Percentiles rank a stretch among this genome's conserved stretches.
Evolutionary conservation across 2,888 invertebrate genomes (phyloP).

Genomic region (Smittia aterrima): DNA sequence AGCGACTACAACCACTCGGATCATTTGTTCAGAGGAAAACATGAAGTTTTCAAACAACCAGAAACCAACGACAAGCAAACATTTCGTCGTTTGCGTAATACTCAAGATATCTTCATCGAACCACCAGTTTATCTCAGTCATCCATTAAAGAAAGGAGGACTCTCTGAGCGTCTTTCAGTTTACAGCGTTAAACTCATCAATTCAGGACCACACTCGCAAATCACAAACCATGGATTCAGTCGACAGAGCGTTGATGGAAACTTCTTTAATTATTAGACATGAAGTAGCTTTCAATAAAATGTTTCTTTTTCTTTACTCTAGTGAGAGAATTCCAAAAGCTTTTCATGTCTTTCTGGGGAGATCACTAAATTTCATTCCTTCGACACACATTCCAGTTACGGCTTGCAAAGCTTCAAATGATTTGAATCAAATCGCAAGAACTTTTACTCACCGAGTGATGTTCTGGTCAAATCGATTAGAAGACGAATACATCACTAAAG

Average conservation of each 20-base stretch:
- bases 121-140: constrained; percentile 54
- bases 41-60: constrained; percentile 62
- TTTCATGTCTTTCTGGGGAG: too few relatives aligned
- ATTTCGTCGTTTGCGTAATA: constrained; percentile 68
- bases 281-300: too few relatives aligned
- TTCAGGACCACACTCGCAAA: constrained; percentile 75
- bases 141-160: constrained; percentile 57
- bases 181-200: constrained; percentile 75
- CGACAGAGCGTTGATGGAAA: constrained; percentile 74
- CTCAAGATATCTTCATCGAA: constrained; percentile 51
- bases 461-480: too few relatives aligned
- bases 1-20: constrained; percentile 64
- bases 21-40: constrained; percentile 56
- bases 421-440: too few relatives aligned
- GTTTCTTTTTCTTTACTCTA: too few relatives aligned
- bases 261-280: constrained; percentile 66
- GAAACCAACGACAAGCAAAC: constrained; percentile 64
- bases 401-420: too few relatives aligned
- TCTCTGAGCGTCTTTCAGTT: constrained; percentile 64
- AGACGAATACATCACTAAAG: too few relatives aligned
- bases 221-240: constrained; percentile 78
- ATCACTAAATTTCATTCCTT: too few relatives aligned
- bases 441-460: too few relatives aligned
- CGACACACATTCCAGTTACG: too few relatives aligned
- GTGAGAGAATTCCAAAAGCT: too few relatives aligned